A percentile compares a stretch with the other conserved stretches of the same genome.
phyloP scores from a whole-genome alignment of 2,113 vertebrate genomes.

The Scytalopus superciliaris region DNA sequence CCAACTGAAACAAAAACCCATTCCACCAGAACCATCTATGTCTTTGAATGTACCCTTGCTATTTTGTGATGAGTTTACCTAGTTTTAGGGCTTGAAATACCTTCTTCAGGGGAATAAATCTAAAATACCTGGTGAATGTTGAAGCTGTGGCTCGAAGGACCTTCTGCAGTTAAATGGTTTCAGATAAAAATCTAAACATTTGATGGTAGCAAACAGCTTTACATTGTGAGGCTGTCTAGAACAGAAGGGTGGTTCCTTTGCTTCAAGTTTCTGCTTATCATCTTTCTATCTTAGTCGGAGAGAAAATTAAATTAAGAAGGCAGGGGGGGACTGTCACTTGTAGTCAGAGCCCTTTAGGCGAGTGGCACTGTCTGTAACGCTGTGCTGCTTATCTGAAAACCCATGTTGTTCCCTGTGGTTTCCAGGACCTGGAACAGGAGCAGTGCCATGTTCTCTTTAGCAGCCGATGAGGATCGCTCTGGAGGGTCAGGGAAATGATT shows the following conservation, averaged over 20 bases:
- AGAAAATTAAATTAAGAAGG: neutral
- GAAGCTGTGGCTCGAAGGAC: neutral
- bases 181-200: neutral
- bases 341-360: neutral
- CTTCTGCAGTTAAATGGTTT: neutral
- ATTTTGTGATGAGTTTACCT: neutral
- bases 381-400: neutral
- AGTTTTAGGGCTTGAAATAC: neutral
- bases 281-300: neutral
- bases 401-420: neutral
- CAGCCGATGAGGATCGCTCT: neutral
- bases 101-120: neutral
- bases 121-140: neutral
- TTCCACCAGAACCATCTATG: neutral
- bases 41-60: neutral
- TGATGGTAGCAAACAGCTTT: neutral
- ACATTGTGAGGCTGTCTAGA: neutral
- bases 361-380: neutral
- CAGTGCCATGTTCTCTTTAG: neutral
- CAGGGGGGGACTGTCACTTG: neutral
- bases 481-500: neutral
- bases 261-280: neutral
- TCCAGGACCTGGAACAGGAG: neutral
- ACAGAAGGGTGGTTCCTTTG: neutral
- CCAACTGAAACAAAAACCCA: rapidly evolving